phyloP scores from a whole-genome alignment of 2,113 vertebrate genomes.

The Dicentrarchus labrax region DNA sequence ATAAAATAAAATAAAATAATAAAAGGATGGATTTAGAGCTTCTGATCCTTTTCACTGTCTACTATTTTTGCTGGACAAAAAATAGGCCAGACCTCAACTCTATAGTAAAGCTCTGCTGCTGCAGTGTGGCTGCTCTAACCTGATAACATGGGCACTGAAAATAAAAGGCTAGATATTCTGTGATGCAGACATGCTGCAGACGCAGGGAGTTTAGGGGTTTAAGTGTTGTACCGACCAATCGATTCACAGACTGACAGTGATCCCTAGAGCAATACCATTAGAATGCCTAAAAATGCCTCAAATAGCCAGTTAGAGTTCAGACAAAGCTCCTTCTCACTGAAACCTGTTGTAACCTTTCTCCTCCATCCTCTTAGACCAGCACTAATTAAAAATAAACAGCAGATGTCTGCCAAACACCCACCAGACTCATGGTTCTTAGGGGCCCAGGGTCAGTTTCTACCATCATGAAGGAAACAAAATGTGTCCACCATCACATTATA shows the following conservation, averaged over 20 bases:
- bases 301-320: not conserved
- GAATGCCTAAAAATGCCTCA: not conserved
- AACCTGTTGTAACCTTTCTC: constrained; percentile 14
- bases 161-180: too few relatives aligned
- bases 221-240: not conserved
- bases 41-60: too few relatives aligned
- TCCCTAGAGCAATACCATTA: not conserved
- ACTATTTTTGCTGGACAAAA: too few relatives aligned
- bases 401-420: constrained; percentile 47
- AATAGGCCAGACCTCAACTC: too few relatives aligned
- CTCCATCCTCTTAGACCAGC: constrained; percentile 28
- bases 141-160: too few relatives aligned
- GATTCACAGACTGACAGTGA: not conserved
- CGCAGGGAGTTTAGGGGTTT: too few relatives aligned
- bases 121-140: too few relatives aligned
- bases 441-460: constrained; percentile 41
- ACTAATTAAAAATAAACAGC: constrained; percentile 78
- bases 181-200: too few relatives aligned
- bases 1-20: too few relatives aligned
- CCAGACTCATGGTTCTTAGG: constrained; percentile 6
- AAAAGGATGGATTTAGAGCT: too few relatives aligned
- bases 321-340: constrained; percentile 6
- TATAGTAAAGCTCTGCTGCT: too few relatives aligned
- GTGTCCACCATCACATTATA: constrained; percentile 1
- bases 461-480: constrained; percentile 12